phyloP scores from a whole-genome alignment of 2,797 vertebrate species.

The Chelmon rostratus region DNA sequence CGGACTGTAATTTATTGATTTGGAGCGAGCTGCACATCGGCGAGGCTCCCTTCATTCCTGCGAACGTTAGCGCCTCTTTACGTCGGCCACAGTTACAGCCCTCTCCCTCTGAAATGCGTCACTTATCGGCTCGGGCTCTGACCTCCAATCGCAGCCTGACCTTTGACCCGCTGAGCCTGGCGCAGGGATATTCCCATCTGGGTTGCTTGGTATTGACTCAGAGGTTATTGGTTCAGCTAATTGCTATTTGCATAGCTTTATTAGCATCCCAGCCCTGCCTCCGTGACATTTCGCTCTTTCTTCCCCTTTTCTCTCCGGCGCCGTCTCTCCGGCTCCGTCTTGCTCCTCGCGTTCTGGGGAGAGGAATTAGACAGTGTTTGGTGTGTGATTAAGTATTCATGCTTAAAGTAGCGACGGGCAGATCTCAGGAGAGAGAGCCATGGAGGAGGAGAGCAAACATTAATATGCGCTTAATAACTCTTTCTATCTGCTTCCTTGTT shows the following conservation, averaged over 20 bases:
- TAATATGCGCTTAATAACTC: constrained; percentile 79
- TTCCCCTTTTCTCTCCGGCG: not conserved
- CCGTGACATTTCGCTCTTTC: constrained; percentile 77
- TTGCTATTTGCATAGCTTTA: constrained; percentile 89
- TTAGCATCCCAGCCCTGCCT: constrained; percentile 78
- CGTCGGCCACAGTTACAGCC: constrained; percentile 41
- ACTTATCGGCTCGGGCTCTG: constrained; percentile 41
- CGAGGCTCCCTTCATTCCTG: constrained; percentile 6
- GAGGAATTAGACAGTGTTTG: constrained; percentile 80
- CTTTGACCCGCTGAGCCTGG: constrained; percentile 70
- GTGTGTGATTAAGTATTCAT: constrained; percentile 83
- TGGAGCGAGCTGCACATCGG: not conserved
- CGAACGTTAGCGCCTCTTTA: constrained; percentile 13
- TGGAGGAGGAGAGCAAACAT: constrained; percentile 80
- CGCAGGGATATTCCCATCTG: constrained; percentile 59
- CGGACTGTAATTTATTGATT: constrained; percentile 6
- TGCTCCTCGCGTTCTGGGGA: constrained; percentile 57
- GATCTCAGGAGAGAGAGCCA: constrained; percentile 65
- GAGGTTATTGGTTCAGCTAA: constrained; percentile 85
- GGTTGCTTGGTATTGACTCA: constrained; percentile 77
- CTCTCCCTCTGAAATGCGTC: constrained; percentile 20
- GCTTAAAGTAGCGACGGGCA: constrained; percentile 76
- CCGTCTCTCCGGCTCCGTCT: constrained; percentile 39
- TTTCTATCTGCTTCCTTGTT: constrained; percentile 63
- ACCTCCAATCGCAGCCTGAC: constrained; percentile 66